Evolutionary conservation across 1,140 invertebrate species (phyloP), one percentile per base, ranked within the genome.

Genomic region (Euura lappo): DNA sequence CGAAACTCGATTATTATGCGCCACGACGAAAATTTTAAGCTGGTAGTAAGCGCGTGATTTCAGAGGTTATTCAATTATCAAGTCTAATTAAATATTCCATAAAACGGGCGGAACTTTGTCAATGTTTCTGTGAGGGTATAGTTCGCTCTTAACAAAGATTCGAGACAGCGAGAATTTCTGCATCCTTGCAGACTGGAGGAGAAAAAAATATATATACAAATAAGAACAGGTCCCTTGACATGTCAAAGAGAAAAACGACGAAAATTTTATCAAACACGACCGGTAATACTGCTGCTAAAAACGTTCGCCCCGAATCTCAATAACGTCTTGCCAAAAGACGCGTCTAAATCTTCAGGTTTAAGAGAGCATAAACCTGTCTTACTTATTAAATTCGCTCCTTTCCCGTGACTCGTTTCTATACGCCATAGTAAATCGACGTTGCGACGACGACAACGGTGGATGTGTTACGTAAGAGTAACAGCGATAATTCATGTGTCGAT

Each of bases 301-400:
- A 60, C 51, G 51, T n/a, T 60, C 51, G 28, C 51, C 51, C 51
- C 51, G 51, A 60, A 60, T 60, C 51, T 60, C 51, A 60, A 60
- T 60, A 60, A 60, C 51, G 13, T 60, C 51, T n/a, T 60, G 51
- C 13, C 51, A 60, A n/a, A n/a, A 60, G 51, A 60, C 8, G 3
- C 51, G 5, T 11, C 8, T 60, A 60, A 60, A 60, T 60, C 51
- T 60, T 60, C 51, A 60, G 51, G 51, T 60, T 60, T 60, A 60
- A 60, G 51, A 60, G 51, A n/a, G 51, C 51, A 60, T 4, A 4
- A 60, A 60, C 51, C 51, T 60, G 51, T 60, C 51, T 8, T 60
- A 60, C 51, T 60, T 60, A 60, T 60, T 60, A 60, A 60, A 60
- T 60, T 60, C 51, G 28, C 28, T 28, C 28, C 28, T 28, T 28